A percentile compares a stretch with the other conserved stretches of the same genome.
Conservation (phyloP, 1,140 invertebrate genomes). For the Drosophila obscura region DNA sequence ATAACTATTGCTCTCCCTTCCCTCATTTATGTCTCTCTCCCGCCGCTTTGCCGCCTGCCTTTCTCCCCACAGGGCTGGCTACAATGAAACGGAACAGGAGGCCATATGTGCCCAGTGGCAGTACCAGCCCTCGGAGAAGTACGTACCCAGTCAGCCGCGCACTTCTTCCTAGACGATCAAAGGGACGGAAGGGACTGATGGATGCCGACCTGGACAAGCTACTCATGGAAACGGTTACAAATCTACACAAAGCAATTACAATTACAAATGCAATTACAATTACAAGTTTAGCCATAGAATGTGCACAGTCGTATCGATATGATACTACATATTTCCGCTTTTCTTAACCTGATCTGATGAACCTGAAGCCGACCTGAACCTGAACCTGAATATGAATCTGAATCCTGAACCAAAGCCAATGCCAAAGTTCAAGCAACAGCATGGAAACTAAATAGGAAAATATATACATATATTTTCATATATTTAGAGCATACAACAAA, state of each 20-base stretch:
- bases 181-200: background rate
- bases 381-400: conserved; percentile 15
- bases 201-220: conserved; percentile 33
- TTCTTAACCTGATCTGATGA: conserved; percentile 20
- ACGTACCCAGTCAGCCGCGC: conserved; percentile 83
- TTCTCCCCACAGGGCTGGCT: conserved; percentile 84
- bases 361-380: conserved; percentile 16
- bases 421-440: conserved; percentile 32
- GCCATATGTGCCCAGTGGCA: conserved; percentile 86
- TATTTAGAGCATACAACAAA: conserved; percentile 43
- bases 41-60: conserved; percentile 7
- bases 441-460: conserved; percentile 35
- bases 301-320: too few species aligned
- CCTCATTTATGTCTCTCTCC: conserved; percentile 17
- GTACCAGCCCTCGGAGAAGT: conserved; percentile 88
- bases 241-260: conserved; percentile 43
- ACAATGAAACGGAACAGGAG: conserved; percentile 85
- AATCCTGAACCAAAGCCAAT: conserved; percentile 33
- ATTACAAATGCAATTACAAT: conserved; percentile 17
- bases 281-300: conserved; percentile 5
- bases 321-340: conserved; percentile 11
- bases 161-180: conserved; percentile 57
- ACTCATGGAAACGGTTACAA: conserved; percentile 41
- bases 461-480: conserved; percentile 68
- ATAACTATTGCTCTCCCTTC: conserved; percentile 4